phyloP scores from a whole-genome alignment of 1,140 invertebrate species.

The Caenorhabditis elegans region WBcel235 BX284602.5:7278001-7278500 shows the following conservation, averaged over 20 bases:
- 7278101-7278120: neutral
- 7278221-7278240: neutral
- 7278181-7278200: neutral
- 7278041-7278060: neutral
- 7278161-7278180: neutral
- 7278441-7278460: neutral
- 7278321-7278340: neutral
- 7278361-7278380: neutral
- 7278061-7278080: neutral
- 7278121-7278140: neutral
- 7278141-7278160: neutral
- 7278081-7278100: neutral
- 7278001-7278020: too few species aligned
- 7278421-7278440: neutral
- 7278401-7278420: neutral
- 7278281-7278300: neutral
- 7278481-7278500: neutral
- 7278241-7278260: too few species aligned
- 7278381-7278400: neutral
- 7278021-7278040: neutral
- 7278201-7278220: neutral
- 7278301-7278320: too few species aligned
- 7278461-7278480: too few species aligned
- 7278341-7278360: neutral
- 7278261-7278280: too few species aligned